phyloP scores from a whole-genome alignment of 2,797 vertebrate species.

The Rhinogobio ventralis region DNA sequence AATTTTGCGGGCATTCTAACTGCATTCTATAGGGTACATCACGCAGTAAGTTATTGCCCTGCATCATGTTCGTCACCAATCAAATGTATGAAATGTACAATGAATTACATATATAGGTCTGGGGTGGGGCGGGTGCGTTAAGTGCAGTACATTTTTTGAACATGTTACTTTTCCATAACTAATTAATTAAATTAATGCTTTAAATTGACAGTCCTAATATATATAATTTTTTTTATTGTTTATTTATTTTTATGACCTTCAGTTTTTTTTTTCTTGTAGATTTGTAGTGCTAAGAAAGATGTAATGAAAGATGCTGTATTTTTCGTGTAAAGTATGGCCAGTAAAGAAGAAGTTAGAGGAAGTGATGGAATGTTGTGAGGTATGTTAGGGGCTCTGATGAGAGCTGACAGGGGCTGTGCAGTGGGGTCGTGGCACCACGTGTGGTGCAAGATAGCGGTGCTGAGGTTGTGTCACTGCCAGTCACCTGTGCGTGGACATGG shows the following conservation, averaged over 20 bases:
- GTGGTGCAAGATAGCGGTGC: not conserved
- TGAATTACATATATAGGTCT: too few species aligned
- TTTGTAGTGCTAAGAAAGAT: not conserved
- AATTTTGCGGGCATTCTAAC: too few species aligned
- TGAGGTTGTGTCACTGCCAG: conserved; percentile 45
- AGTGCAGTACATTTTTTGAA: too few species aligned
- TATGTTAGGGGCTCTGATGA: conserved; percentile 38
- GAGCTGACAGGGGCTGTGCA: conserved; percentile 41
- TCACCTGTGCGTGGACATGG: conserved; percentile 30
- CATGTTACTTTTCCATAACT: too few species aligned
- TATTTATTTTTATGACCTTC: too few species aligned
- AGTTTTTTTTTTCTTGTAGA: not conserved
- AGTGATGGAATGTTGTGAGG: not conserved
- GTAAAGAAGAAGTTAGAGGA: not conserved
- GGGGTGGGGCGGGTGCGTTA: too few species aligned
- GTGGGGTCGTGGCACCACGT: conserved; percentile 13
- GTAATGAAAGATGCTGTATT: not conserved
- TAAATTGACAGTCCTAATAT: too few species aligned
- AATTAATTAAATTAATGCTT: too few species aligned
- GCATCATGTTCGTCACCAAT: too few species aligned
- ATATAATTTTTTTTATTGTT: not conserved
- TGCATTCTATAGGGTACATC: too few species aligned
- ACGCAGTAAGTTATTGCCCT: too few species aligned
- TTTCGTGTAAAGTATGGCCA: not conserved
- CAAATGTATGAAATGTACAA: too few species aligned